A percentile compares a stretch with the other conserved stretches of the same genome.
Conservation (phyloP, 2,113 vertebrate species). For the Recurvirostra avosetta region DNA sequence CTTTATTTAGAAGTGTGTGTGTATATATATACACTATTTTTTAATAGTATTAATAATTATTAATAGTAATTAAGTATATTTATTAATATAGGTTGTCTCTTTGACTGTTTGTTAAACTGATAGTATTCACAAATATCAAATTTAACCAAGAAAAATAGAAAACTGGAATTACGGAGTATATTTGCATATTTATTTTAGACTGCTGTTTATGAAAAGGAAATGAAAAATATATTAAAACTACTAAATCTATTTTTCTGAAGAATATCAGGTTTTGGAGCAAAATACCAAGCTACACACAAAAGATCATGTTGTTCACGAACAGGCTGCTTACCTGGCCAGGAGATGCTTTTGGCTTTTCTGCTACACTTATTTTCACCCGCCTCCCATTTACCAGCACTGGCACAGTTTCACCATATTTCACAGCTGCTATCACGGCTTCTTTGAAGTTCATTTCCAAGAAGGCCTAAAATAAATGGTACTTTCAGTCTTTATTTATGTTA, state of each 20-base stretch:
- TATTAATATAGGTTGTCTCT: background rate
- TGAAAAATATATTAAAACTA: background rate
- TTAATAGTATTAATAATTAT: background rate
- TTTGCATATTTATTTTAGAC: background rate
- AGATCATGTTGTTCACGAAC: accelerated
- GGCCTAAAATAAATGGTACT: conserved; percentile 51
- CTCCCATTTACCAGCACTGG: conserved; percentile 71
- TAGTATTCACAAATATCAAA: background rate
- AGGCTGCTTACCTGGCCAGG: background rate
- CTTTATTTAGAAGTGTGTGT: background rate
- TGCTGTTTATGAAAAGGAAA: background rate
- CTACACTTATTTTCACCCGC: conserved; percentile 64
- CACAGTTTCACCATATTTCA: conserved; percentile 62
- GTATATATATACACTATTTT: too few relatives aligned
- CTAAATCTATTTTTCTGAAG: background rate
- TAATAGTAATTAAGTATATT: background rate
- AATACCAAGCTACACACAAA: too few relatives aligned
- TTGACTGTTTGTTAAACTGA: background rate
- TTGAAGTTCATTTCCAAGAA: conserved; percentile 78
- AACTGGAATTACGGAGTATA: too few relatives aligned
- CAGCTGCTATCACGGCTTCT: conserved; percentile 68
- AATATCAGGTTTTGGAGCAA: background rate
- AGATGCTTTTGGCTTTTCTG: conserved; percentile 26
- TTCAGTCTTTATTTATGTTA: background rate
- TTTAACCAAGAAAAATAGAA: background rate